Conservation (phyloP, 2,797 vertebrate species). For the Brachyrhaphis roseni region DNA sequence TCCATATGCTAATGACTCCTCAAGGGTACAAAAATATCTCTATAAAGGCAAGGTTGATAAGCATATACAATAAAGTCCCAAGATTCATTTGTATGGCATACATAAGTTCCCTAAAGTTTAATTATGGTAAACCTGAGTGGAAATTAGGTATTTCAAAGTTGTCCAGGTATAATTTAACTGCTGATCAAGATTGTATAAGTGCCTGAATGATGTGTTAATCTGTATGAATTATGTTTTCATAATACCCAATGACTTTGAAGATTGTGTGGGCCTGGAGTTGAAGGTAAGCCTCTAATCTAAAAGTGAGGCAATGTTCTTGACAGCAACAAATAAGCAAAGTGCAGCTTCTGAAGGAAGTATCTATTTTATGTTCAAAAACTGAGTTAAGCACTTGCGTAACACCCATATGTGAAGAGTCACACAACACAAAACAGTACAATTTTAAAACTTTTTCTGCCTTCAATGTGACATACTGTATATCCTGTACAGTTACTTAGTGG, state of each 20-base stretch:
- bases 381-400: not conserved
- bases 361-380: not conserved
- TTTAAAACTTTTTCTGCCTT: not conserved
- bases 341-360: slow-evolving; percentile 17
- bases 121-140: slow-evolving; percentile 48
- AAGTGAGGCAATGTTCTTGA: slow-evolving; percentile 7
- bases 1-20: slow-evolving; percentile 40
- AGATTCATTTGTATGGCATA: slow-evolving; percentile 31
- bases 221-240: slow-evolving; percentile 32
- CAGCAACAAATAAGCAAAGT: slow-evolving; percentile 5
- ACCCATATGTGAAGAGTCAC: not conserved
- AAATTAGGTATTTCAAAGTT: slow-evolving; percentile 37
- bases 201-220: slow-evolving; percentile 32
- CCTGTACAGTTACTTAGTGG: not conserved
- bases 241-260: slow-evolving; percentile 48
- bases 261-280: slow-evolving; percentile 25
- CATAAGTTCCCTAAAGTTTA: slow-evolving; percentile 22
- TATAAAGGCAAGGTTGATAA: slow-evolving; percentile 40
- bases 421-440: too few relatives aligned
- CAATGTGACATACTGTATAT: not conserved
- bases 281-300: slow-evolving; percentile 35
- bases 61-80: slow-evolving; percentile 37
- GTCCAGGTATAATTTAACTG: slow-evolving; percentile 17
- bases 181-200: slow-evolving; percentile 24
- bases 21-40: slow-evolving; percentile 52